Evolutionary conservation across 2,113 vertebrate species (phyloP), one percentile per base, ranked within the genome.

Genomic region (Entelurus aequoreus): DNA sequence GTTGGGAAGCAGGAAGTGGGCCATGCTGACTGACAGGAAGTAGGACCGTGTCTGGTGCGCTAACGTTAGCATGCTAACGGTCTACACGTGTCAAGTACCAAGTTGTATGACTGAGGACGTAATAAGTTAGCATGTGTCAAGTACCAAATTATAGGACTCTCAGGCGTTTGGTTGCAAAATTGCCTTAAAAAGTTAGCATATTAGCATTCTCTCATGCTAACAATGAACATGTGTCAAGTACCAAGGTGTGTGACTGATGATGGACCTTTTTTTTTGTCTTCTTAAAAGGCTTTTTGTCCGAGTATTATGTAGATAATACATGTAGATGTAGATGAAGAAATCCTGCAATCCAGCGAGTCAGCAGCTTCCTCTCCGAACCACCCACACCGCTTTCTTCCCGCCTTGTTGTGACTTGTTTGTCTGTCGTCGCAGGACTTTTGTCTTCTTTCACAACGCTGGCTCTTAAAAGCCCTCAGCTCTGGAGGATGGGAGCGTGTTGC

Each of bases 341-440:
- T 80, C 68, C 63, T 64, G 48, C 81, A 78, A 75, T 84, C 84
- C 78, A 81, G 76, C 64, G 44, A 76, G 86, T 86, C 84, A 88
- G 81, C 84, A 84, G 54, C 77, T 83, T 83, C 80, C 77, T 82
- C 69, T 80, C 71, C 69, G 62, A 76, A 78, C 77, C 83, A 77
- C 86, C 85, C 82, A 83, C 76, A 64, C 79, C 7, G 76, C 83
- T 79, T 74, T 81, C 83, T 79, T 74, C 80, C 79, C 76, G 75
- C 84, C 80, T 71, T 85, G 84, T 87, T 88, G 78, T 75, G 81
- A 85, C 85, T 88, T 87, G 80, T 86, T 86, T 80, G 74, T 75
- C 77, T 77, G 82, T 81, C 69, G 57, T 78, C 71, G 66, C 68
- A 79, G 81, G 78, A 80, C 85, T 87, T 28, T 80, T 40, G 44